Evolutionary conservation across 2,113 vertebrate species (phyloP).

Genomic region (Ancistrus triradiatus): DNA sequence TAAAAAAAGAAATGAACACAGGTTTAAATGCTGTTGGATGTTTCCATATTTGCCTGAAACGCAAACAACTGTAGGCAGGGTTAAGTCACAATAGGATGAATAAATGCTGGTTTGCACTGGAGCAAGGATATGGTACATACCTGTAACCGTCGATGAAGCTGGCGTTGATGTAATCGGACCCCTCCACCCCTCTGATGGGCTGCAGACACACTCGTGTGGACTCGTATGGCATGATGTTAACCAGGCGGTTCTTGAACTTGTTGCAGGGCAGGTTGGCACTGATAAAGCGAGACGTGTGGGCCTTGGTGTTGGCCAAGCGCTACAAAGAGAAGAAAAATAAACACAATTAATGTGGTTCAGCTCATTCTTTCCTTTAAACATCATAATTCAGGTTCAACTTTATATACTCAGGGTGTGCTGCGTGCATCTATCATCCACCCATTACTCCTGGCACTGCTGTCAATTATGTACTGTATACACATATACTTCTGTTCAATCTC

Average conservation of each 20-base stretch:
- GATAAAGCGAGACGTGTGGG: constrained; percentile 98
- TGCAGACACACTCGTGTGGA: constrained; percentile 96
- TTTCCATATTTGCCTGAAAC: no score
- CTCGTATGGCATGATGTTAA: constrained; percentile 99
- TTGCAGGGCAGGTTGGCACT: constrained; percentile 99
- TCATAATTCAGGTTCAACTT: no score
- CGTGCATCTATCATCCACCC: no score
- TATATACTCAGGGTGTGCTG: no score
- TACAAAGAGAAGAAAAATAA: constrained; percentile 53
- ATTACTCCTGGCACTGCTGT: no score
- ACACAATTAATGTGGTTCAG: background rate
- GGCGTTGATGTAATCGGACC: constrained; percentile 98
- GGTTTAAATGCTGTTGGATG: no score
- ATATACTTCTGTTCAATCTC: no score
- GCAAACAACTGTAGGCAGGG: no score
- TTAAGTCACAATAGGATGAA: no score
- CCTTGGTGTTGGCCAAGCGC: constrained; percentile 98
- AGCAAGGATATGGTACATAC: constrained; percentile 64
- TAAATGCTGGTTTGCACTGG: no score
- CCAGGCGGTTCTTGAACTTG: constrained; percentile 99
- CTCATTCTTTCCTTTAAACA: background rate
- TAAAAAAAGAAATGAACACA: constrained; percentile 16
- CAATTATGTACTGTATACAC: no score
- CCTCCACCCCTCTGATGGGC: constrained; percentile 96
- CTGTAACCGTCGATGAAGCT: constrained; percentile 99